Base-by-base conservation (phyloP, 1,140 invertebrate genomes). In the Heliconius melpomene region DNA sequence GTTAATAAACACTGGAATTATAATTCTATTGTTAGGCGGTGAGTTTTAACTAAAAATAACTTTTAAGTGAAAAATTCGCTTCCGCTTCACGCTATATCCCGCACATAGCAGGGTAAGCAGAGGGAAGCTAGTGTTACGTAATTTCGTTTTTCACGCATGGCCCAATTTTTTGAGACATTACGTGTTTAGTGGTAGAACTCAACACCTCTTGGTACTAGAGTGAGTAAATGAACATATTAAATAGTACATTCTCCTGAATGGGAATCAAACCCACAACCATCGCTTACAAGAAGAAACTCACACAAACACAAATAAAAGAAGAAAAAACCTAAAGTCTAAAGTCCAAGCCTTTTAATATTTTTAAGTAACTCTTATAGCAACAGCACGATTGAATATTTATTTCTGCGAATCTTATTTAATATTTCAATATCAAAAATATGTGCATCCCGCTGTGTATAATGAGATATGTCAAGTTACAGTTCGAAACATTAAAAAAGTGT, bases 361-460 rank as follows among this genome's bases (percentile, higher is more conserved):
- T 52, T 20, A 52, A 52, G 18, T 52, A 52, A 52, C 18, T 52
- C 50, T 52, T 52, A 52, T 52, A 52, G 20, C 20, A 23, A 60
- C 54, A 60, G n/a, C n/a, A 8, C 20, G 8, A 9, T 23, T 60
- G 50, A 20, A 60, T 60, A 23, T 2, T 11, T 60, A n/a, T 60
- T 60, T 60, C 54, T 60, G n/a, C 54, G 54, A 60, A 60, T 60
- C 2, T 3, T 54, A 54, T 54, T 54, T n/a, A 54, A 54, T 54
- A 1, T 60, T 60, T 23, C 54, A 60, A 60, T 23, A n/a, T 23
- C 54, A 23, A 60, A 60, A 60, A 60, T 60, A 60, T 60, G 50
- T 52, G 18, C 50, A 60, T 60, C 54, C 54, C 54, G 54, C 54
- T 60, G 54, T 11, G 54, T 60, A 60, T 60, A 60, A 60, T 60